phyloP scores from a whole-genome alignment of 2,113 vertebrate species.

The Gnathonemus echidnorhynchus region DNA sequence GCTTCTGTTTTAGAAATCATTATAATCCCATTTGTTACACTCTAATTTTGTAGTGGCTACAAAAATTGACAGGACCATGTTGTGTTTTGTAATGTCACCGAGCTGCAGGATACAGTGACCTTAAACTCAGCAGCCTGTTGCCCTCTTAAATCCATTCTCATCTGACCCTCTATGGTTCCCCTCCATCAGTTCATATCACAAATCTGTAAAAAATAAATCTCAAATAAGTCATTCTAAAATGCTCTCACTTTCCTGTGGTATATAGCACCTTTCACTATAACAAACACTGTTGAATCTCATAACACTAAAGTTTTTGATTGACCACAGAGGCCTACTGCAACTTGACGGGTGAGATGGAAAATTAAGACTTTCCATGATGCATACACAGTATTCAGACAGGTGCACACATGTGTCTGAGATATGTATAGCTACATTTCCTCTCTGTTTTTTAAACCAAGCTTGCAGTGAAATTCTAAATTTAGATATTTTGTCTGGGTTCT shows the following conservation, averaged over 20 bases:
- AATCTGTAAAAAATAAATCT: not conserved
- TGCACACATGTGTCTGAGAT: not conserved
- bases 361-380: not conserved
- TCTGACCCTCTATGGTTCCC: not conserved
- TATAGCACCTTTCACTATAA: not conserved
- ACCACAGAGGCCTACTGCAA: not conserved
- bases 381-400: not conserved
- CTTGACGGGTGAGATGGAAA: not conserved
- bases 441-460: not conserved
- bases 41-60: not conserved
- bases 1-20: not conserved
- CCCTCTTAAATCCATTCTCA: not conserved
- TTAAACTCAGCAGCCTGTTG: not conserved
- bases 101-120: not conserved
- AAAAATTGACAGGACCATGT: not conserved
- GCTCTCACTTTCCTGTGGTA: not conserved
- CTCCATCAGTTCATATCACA: not conserved
- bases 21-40: not conserved
- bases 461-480: conserved; percentile 8
- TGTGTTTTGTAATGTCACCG: not conserved
- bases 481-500: not conserved
- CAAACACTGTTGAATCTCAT: not conserved
- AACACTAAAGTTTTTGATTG: not conserved
- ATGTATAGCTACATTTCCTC: conserved; percentile 4
- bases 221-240: not conserved